Base-by-base conservation (phyloP, 2,888 invertebrate genomes). In the Sinelater perroti region DNA sequence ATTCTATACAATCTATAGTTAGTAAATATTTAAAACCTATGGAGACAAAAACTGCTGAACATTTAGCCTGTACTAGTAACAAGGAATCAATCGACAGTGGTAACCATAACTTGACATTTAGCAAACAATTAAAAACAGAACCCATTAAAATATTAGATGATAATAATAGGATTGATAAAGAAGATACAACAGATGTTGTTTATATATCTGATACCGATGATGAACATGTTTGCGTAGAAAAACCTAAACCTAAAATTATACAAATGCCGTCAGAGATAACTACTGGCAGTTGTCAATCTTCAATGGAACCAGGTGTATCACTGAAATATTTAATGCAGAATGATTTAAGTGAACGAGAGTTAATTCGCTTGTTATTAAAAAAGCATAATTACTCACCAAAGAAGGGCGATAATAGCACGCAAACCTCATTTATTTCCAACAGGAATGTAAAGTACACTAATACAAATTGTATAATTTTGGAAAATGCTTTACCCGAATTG, bases 201-300 rank as follows among this genome's bases (percentile, higher is more conserved):
- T 50, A 17, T 17, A 26, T 36, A 18, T 36, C 36, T 3, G 36
- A 36, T 38, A 38, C 36, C n/a, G 36, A 38, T 28, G 28, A 38
- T 10, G 26, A 21, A 10, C 5, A 38, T 2, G 18, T 30, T 7
- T 30, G 30, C 13, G 14, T 10, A 1, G 14, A 13, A 21, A 40
- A 24, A 8, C 14, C 40, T 6, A 13, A 1, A 7, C 24, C 7
- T 13, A 13, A 2, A 13, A n/a, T n/a, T n/a, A n/a, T n/a, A n/a
- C n/a, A n/a, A n/a, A n/a, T n/a, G n/a, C n/a, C n/a, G n/a, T n/a
- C 11, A 10, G 2, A 13, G 21, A 40, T 21, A 10, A 7, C 7
- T 10, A 7, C 3, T 6, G 13, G 7, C 5, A 16, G 5, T 6
- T 7, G 11, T 5, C 13, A 13, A 13, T 11, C 16, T 5, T 5